Evolutionary conservation across 2,797 vertebrate genomes (phyloP).

Genomic region (Channa striata): DNA sequence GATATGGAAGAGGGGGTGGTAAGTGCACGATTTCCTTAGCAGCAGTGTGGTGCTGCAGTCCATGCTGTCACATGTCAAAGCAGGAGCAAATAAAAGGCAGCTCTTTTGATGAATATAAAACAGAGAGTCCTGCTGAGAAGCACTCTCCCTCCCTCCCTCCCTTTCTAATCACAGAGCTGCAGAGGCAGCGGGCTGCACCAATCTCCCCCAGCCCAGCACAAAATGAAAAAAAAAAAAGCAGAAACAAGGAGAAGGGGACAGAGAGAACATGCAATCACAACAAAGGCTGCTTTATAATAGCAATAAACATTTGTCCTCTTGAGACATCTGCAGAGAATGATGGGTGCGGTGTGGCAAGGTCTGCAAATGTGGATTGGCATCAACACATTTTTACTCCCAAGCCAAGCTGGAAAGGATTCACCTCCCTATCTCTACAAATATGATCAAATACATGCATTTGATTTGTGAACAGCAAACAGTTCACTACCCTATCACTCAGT

Average conservation of each 20-base stretch:
- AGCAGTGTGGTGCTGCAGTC: conserved; percentile 81
- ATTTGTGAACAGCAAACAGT: conserved; percentile 53
- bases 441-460: conserved; percentile 43
- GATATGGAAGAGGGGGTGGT: conserved; percentile 57
- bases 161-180: conserved; percentile 86
- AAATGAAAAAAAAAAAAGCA: conserved; percentile 85
- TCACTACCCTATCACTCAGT: conserved; percentile 11
- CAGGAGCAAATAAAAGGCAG: conserved; percentile 89
- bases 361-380: conserved; percentile 62
- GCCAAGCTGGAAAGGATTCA: conserved; percentile 50
- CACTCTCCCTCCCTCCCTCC: conserved; percentile 83
- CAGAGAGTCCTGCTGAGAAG: conserved; percentile 88
- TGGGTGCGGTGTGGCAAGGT: conserved; percentile 57
- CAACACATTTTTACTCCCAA: conserved; percentile 70
- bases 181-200: conserved; percentile 78
- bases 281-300: conserved; percentile 86
- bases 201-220: conserved; percentile 70
- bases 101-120: conserved; percentile 93
- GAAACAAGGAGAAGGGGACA: conserved; percentile 79
- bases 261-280: conserved; percentile 81
- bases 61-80: conserved; percentile 86
- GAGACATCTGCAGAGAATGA: conserved; percentile 77
- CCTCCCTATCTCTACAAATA: conserved; percentile 51
- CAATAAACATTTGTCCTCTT: conserved; percentile 86
- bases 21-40: conserved; percentile 85